Evolutionary conservation across 2,113 vertebrate species (phyloP), one percentile per base, ranked within the genome.

Genomic region (Chroicocephalus ridibundus): DNA sequence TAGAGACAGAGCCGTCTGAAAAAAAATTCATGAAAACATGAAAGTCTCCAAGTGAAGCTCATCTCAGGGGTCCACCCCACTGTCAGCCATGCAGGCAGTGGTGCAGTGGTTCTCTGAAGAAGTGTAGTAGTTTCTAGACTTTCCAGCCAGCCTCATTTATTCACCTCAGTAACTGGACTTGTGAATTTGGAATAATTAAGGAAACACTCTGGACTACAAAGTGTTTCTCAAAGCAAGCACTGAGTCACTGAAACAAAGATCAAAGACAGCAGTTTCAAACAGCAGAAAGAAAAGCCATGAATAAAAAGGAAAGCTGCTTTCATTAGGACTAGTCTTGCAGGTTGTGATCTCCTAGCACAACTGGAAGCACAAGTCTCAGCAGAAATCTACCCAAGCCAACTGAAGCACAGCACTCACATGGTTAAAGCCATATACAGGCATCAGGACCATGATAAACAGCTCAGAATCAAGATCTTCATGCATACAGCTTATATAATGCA

Each of bases 171-270:
- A 87, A 84, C 42, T 20, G 42, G 74, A 46, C 78, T 61, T 46
- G 34, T n/a, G 42, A 87, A 87, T 80, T 76, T 71, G 57, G 14
- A 83, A 65, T 92, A 94, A 96, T 83, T 66, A 90, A 51, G 61
- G 55, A 74, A 89, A 86, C 66, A 42, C 62, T 86, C 42, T 42
- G 40, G 72, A 92, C 81, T 86, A 74, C 71, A 69, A 87, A 90
- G 78, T 47, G 64, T 60, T 75, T 83, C 82, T 87, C 68, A 85
- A 72, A 92, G 87, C 49, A 74, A 88, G 79, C 26, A 84, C 29
- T 83, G 82, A 87, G 57, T 92, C 68, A 90, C 82, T 76, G 82
- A 69, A 87, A 84, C 88, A 83, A 76, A 95, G 66, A 87, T 85
- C 68, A 93, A 97, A 60, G 64, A 19, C 12, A 42, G 55, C 66